Evolutionary conservation across 2,888 invertebrate genomes (phyloP), one percentile per base, ranked within the genome.

Genomic region (Folsomia manolachei): DNA sequence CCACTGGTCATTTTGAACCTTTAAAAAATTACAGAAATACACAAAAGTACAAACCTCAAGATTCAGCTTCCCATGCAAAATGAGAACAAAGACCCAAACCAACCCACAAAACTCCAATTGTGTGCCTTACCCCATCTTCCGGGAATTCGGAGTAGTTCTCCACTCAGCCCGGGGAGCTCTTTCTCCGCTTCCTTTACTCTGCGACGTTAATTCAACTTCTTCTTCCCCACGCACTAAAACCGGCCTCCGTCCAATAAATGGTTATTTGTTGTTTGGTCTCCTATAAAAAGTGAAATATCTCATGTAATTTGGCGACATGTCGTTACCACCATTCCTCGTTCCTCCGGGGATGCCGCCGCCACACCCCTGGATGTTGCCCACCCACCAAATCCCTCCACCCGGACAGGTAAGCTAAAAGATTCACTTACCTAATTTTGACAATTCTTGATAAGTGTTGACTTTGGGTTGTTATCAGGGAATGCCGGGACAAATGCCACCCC

Each of bases 331-430:
- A 56, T 77, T 71, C 39, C 71, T 77, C 72, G 72, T 77, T 18
- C 76, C 76, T 11, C 75, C 72, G 1, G 77, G 75, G 62, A 70
- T 75, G 69, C 74, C 77, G 4, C 39, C 39, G 1, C 77, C 77
- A 9, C 74, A 71, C 21, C 72, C 73, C 1, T 74, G 76, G 66
- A 92, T 93, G 80, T 89, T 93, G 88, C 93, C 94, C 89, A 94
- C 92, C 81, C 94, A 94, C 84, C 69, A 64, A 81, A 89, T 89
- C 66, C 90, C 89, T 80, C 90, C 90, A 64, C 87, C 65, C 19
- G 70, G 69, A 61, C 87, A 79, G 91, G 90, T 18, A 87, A 90
- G 75, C 84, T 27, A 83, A 83, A 53, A 19, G 64, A 52, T 39
- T 70, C 63, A 52, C 9, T 60, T 60, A 7, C 67, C 26, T n/a